Conservation (phyloP, 2,888 invertebrate species). For the Torymus tubicola region DNA sequence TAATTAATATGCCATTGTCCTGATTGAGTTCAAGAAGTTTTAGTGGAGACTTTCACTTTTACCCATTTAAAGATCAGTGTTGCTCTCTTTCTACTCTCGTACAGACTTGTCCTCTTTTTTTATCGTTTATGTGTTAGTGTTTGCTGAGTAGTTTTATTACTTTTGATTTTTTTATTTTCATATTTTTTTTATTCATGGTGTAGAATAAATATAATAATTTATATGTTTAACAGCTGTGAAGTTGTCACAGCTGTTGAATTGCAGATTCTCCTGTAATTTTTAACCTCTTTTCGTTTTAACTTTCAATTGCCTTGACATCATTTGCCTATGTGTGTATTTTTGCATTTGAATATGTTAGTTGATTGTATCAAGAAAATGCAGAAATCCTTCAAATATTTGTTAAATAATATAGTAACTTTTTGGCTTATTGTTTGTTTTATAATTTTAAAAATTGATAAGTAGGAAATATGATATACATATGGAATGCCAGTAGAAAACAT, state of each 20-base stretch:
- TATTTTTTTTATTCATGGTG: too few species aligned
- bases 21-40: slow-evolving; percentile 8
- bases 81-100: not conserved
- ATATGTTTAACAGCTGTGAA: not conserved
- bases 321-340: not conserved
- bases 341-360: slow-evolving; percentile 3
- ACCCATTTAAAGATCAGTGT: not conserved
- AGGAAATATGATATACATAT: too few species aligned
- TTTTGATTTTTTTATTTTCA: too few species aligned
- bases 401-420: not conserved
- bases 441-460: too few species aligned
- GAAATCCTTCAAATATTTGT: too few species aligned
- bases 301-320: not conserved
- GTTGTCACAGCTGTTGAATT: slow-evolving; percentile 12
- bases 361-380: not conserved
- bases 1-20: not conserved
- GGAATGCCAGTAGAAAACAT: too few species aligned
- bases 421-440: not conserved
- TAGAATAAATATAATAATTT: not conserved
- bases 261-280: not conserved
- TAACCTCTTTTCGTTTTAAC: not conserved
- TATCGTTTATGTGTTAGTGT: too few species aligned
- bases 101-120: too few species aligned
- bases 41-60: not conserved
- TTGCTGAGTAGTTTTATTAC: too few species aligned